Evolutionary conservation across 2,113 vertebrate genomes (phyloP), one percentile per base, ranked within the genome.

Genomic region (Dendrocopos noguchii): DNA sequence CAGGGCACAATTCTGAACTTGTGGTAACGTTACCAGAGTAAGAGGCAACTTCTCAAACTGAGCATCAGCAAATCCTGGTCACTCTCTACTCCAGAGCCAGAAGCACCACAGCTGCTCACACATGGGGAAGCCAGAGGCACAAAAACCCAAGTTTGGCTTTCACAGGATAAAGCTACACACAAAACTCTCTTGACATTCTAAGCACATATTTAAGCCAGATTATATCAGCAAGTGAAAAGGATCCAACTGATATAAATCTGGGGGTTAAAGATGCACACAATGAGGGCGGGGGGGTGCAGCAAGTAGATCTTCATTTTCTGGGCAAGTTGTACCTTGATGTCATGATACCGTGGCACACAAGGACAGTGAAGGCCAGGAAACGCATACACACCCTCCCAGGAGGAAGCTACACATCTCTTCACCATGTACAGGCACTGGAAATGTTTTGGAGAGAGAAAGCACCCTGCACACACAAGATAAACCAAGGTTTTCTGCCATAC

Each of bases 401-500:
- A 78, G 28, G 22, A 72, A 44, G 61, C 63, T 31, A 14, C 80
- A 7, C n/a, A 6, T 57, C 92, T 31, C 55, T 5, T 28, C 27
- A 0, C 66, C 5, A 12, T 9, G 1, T 7, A 25, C 1, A 0
- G 25, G 12, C 77, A 57, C 0, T 1, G 1, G 12, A 71, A 77
- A 0, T 0, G 36, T 7, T 93, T 21, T 10, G 52, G 50, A 57
- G 46, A 44, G n/a, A 34, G 15, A 56, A 56, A 91, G 20, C 70
- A 39, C 22, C 39, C 19, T 1, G 16, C 1, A 4, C 20, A 7
- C 50, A 11, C 0, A 0, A 46, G 55, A 29, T 8, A 14, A 53
- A 61, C 1, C 80, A 83, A 11, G 20, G 0, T 28, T 57, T 33
- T 11, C 67, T 55, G 28, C 59, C 27, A 3, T 21, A 12, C 15